A percentile compares a stretch with the other conserved stretches of the same genome.
phyloP scores from a whole-genome alignment of 2,797 vertebrate genomes.

The Notolabrus celidotus region DNA sequence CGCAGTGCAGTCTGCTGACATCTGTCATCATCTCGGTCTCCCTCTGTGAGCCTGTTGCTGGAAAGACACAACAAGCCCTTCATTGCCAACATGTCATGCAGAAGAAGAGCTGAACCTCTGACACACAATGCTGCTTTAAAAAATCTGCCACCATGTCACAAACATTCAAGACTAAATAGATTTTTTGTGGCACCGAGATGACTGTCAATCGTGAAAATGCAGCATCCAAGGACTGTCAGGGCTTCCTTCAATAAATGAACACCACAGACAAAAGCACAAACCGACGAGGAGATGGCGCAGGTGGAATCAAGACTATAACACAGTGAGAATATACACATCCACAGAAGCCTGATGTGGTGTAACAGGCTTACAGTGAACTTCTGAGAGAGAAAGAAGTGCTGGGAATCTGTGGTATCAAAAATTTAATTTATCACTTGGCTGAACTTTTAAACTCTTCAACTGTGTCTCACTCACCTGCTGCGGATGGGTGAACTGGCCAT shows the following conservation, averaged over 20 bases:
- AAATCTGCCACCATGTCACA: constrained; percentile 57
- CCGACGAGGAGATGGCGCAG: constrained; percentile 17
- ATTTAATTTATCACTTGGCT: constrained; percentile 38
- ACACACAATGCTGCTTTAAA: constrained; percentile 53
- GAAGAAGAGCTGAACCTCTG: constrained; percentile 44
- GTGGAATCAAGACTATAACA: not conserved
- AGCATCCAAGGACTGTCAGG: constrained; percentile 53
- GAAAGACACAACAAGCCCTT: constrained; percentile 74
- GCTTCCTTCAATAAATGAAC: constrained; percentile 22
- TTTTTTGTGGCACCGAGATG: constrained; percentile 37
- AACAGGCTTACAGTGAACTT: constrained; percentile 41
- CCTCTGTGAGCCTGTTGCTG: constrained; percentile 78
- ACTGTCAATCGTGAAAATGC: constrained; percentile 41
- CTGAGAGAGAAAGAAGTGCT: constrained; percentile 7
- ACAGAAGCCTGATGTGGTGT: constrained; percentile 19
- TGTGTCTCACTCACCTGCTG: constrained; percentile 73
- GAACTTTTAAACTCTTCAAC: constrained; percentile 1
- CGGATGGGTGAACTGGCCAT: constrained; percentile 61
- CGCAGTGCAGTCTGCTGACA: constrained; percentile 62
- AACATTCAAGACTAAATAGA: constrained; percentile 57
- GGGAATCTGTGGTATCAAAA: constrained; percentile 21
- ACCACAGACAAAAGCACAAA: constrained; percentile 37
- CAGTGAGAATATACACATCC: constrained; percentile 6
- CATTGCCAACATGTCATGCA: constrained; percentile 67
- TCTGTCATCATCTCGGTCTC: constrained; percentile 78